These are phyloP conservation scores for Fabriciana adippe DNA, from an alignment of 2,888 invertebrate genomes.

Conservation along the genomic window DNA sequence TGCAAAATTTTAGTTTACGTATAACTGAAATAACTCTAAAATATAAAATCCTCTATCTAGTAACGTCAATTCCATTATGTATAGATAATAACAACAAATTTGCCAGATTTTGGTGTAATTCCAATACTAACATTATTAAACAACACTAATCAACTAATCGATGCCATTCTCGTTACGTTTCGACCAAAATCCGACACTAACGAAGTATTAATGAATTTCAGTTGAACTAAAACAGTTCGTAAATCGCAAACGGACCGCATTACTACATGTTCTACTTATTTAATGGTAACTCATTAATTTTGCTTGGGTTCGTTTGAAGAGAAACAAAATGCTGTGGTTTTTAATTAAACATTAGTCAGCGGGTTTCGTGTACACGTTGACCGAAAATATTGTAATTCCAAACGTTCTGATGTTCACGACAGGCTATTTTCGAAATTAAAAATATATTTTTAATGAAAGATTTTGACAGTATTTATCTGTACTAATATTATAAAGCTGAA, in stretches of 20 bases:
- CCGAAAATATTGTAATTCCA: not conserved
- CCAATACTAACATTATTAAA: not conserved
- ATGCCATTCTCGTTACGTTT: constrained; percentile 1
- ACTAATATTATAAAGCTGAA: too few relatives aligned
- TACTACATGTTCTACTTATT: constrained; percentile 1
- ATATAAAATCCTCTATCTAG: too few relatives aligned
- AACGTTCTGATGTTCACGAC: too few relatives aligned
- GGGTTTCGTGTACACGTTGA: not conserved
- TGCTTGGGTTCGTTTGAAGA: constrained; percentile 3
- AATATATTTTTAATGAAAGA: too few relatives aligned
- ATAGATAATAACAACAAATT: too few relatives aligned
- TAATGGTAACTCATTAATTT: constrained; percentile 11
- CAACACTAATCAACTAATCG: constrained; percentile 10
- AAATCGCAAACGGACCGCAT: constrained; percentile 10
- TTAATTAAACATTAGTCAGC: constrained; percentile 16
- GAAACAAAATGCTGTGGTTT: constrained; percentile 13
- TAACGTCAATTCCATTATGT: too few relatives aligned
- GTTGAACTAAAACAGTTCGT: constrained; percentile 15
- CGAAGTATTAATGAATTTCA: constrained; percentile 2
- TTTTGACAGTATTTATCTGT: too few relatives aligned
- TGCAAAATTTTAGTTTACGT: too few relatives aligned
- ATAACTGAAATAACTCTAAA: too few relatives aligned
- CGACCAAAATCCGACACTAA: not conserved
- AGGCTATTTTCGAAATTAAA: too few relatives aligned
- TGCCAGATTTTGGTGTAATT: not conserved